phyloP scores from a whole-genome alignment of 2,888 invertebrate species.

The Sicus ferrugineus region DNA sequence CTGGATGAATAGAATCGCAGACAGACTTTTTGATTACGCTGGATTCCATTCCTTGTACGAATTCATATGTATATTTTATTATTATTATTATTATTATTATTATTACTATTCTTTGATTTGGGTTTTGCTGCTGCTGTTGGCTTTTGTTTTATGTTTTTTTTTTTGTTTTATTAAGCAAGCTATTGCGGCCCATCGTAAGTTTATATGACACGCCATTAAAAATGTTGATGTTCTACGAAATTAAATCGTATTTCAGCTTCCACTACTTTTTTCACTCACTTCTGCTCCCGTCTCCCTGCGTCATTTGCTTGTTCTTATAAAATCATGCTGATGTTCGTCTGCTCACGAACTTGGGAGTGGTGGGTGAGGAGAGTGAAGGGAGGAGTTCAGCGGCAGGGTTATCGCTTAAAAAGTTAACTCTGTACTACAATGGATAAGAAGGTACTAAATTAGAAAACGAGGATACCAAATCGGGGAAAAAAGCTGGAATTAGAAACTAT shows the following conservation, averaged over 20 bases:
- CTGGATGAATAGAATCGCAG: too few relatives aligned
- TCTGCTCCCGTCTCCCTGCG: neutral
- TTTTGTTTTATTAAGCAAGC: too few relatives aligned
- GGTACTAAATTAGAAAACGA: too few relatives aligned
- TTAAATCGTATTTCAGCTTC: neutral
- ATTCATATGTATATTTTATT: neutral
- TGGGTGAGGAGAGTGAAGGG: neutral
- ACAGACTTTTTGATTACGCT: too few relatives aligned
- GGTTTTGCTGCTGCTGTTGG: constrained; percentile 12
- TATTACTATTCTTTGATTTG: neutral
- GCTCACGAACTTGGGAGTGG: neutral
- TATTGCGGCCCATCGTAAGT: neutral
- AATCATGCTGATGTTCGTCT: neutral
- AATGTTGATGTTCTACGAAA: constrained; percentile 16
- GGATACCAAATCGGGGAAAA: too few relatives aligned
- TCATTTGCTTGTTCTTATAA: neutral
- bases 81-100: neutral
- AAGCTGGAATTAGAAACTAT: too few relatives aligned
- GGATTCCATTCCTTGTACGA: neutral
- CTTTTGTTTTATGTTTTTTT: neutral
- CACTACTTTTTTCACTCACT: too few relatives aligned
- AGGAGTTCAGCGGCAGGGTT: too few relatives aligned
- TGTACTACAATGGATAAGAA: too few relatives aligned
- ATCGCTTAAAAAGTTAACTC: too few relatives aligned
- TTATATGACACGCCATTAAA: constrained; percentile 16